These are phyloP conservation scores for Lymantria dispar DNA, from an alignment of 2,888 invertebrate species.

Conservation along the genomic window DNA sequence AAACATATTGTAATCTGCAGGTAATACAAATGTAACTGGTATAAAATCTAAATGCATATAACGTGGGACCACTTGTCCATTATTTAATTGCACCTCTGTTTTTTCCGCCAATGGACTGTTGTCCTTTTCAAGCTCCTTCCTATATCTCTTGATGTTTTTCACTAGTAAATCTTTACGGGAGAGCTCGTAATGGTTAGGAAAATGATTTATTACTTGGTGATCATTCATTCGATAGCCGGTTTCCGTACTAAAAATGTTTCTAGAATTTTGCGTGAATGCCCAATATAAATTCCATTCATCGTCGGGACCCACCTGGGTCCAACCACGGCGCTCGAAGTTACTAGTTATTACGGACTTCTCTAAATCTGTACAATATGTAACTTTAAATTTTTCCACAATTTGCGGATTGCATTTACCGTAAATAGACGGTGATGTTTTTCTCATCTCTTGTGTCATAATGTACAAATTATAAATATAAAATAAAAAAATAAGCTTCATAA, in stretches of 20 bases:
- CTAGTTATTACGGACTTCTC: conserved; percentile 96
- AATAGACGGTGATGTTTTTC: conserved; percentile 35
- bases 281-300: conserved; percentile 99
- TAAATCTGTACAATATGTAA: conserved; percentile 88
- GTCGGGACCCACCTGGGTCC: conserved; percentile 92
- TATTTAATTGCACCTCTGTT: conserved; percentile 66
- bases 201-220: conserved; percentile 97
- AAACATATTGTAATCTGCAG: conserved; percentile 98
- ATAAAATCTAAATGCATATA: conserved; percentile 95
- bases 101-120: conserved; percentile 93
- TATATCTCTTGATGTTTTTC: conserved; percentile 96
- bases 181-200: conserved; percentile 97
- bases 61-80: conserved; percentile 86
- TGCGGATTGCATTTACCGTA: conserved; percentile 36
- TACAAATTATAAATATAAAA: too few relatives aligned
- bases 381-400: conserved; percentile 44
- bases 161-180: conserved; percentile 97
- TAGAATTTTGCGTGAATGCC: conserved; percentile 95
- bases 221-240: conserved; percentile 95
- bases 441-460: conserved; percentile 38
- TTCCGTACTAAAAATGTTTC: conserved; percentile 95
- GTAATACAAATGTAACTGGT: conserved; percentile 96
- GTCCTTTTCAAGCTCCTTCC: conserved; percentile 95
- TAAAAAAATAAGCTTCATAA: background rate
- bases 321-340: conserved; percentile 96